These are phyloP conservation scores for Leptinotarsa lineolata DNA, from an alignment of 1,140 invertebrate genomes.

Conservation along the genomic window DNA sequence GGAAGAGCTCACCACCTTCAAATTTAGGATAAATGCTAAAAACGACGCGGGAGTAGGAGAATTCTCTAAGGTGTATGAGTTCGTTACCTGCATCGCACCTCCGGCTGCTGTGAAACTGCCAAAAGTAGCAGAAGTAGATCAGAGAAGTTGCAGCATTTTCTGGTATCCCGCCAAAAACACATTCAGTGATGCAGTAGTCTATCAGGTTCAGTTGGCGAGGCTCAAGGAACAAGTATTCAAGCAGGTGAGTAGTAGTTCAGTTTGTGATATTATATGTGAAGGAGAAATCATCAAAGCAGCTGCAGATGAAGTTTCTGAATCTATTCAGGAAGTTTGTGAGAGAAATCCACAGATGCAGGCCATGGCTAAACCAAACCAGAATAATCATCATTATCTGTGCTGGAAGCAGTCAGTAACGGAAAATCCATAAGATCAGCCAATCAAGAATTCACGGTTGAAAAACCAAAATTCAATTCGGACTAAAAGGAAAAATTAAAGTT, in stretches of 20 bases:
- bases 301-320: too few species aligned
- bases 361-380: too few species aligned
- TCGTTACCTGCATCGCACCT: slow-evolving; percentile 75
- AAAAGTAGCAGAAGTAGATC: slow-evolving; percentile 60
- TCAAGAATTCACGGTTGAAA: too few species aligned
- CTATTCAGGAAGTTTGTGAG: too few species aligned
- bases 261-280: neutral
- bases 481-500: too few species aligned
- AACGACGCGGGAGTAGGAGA: slow-evolving; percentile 83
- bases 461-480: too few species aligned
- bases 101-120: slow-evolving; percentile 76
- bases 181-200: slow-evolving; percentile 66
- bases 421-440: too few species aligned
- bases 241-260: slow-evolving; percentile 56
- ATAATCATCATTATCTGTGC: too few species aligned
- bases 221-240: slow-evolving; percentile 66
- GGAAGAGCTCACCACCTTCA: slow-evolving; percentile 76
- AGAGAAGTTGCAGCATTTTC: slow-evolving; percentile 59
- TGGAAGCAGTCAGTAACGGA: too few species aligned
- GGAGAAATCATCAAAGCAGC: too few species aligned
- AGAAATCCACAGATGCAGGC: too few species aligned
- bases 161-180: slow-evolving; percentile 61
- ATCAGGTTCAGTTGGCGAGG: slow-evolving; percentile 68
- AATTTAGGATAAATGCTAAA: slow-evolving; percentile 80
- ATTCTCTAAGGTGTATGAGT: slow-evolving; percentile 71